A percentile compares a stretch with the other conserved stretches of the same genome.
Evolutionary conservation across 92 coral and sea anemone genomes (phyloP).

Genomic region (Phenganax marumi): DNA sequence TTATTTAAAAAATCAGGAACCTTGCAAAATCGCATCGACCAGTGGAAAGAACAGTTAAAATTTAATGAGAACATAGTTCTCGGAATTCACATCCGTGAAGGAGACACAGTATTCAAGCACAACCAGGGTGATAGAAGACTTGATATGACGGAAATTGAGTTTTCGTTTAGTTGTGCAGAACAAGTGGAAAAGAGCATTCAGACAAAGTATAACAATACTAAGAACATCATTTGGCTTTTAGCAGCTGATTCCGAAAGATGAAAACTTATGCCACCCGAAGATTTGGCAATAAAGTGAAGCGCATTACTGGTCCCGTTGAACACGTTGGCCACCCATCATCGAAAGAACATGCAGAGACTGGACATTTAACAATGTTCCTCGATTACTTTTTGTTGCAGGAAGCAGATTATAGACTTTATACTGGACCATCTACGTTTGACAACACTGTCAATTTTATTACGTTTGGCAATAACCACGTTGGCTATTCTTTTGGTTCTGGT

Average conservation of each 20-base stretch:
- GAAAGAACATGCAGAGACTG: slow-evolving; percentile 16
- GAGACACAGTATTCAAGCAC: too few species aligned
- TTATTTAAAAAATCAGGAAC: too few species aligned
- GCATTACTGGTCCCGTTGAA: too few species aligned
- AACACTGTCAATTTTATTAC: neutral
- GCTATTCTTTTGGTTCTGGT: too few species aligned
- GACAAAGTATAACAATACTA: slow-evolving; percentile 21
- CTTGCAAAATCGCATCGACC: too few species aligned
- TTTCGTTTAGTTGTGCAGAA: slow-evolving; percentile 67
- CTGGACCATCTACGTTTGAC: slow-evolving; percentile 28
- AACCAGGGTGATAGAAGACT: slow-evolving; percentile 58
- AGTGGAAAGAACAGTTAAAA: too few species aligned
- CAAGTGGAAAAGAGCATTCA: slow-evolving; percentile 57
- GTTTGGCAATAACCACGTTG: neutral
- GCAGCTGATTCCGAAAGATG: too few species aligned
- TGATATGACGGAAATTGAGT: slow-evolving; percentile 43
- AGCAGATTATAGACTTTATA: too few species aligned
- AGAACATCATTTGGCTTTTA: too few species aligned
- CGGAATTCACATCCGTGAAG: too few species aligned
- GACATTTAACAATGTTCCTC: too few species aligned
- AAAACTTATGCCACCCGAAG: slow-evolving; percentile 57
- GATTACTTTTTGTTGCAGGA: too few species aligned
- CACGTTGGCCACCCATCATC: slow-evolving; percentile 42
- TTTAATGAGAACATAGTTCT: slow-evolving; percentile 57
- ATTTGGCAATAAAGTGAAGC: slow-evolving; percentile 64